phyloP scores from a whole-genome alignment of 2,797 vertebrate genomes.

The Poecile montanus region DNA sequence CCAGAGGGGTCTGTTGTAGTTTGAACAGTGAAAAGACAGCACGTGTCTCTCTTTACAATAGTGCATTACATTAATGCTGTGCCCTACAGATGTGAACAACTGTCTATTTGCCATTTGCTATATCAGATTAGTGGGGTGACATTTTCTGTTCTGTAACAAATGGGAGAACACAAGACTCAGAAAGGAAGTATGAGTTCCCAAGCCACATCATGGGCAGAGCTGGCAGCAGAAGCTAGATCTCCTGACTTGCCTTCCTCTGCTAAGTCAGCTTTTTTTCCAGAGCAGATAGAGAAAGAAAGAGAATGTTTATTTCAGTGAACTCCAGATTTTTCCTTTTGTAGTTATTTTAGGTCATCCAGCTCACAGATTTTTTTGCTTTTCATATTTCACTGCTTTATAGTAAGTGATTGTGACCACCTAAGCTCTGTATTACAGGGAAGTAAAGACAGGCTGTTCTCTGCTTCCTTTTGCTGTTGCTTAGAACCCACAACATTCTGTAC shows the following conservation, averaged over 20 bases:
- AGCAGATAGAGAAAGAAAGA: background rate
- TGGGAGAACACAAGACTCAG: background rate
- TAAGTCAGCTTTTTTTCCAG: background rate
- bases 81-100: background rate
- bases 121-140: background rate
- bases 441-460: background rate
- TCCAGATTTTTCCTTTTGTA: background rate
- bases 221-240: constrained; percentile 19
- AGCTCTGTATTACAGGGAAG: background rate
- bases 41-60: background rate
- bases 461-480: background rate
- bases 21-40: background rate
- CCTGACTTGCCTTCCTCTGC: constrained; percentile 3
- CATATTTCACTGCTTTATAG: background rate
- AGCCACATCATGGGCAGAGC: background rate
- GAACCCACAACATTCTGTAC: background rate
- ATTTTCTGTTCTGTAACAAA: background rate
- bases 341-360: background rate
- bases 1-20: background rate
- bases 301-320: constrained; percentile 1
- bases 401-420: background rate
- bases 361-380: constrained; percentile 4
- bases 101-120: background rate
- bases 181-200: background rate
- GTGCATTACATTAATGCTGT: background rate